These are phyloP conservation scores for Nasua narica DNA, from an alignment of 2,797 vertebrate species.

Conservation along the genomic window DNA sequence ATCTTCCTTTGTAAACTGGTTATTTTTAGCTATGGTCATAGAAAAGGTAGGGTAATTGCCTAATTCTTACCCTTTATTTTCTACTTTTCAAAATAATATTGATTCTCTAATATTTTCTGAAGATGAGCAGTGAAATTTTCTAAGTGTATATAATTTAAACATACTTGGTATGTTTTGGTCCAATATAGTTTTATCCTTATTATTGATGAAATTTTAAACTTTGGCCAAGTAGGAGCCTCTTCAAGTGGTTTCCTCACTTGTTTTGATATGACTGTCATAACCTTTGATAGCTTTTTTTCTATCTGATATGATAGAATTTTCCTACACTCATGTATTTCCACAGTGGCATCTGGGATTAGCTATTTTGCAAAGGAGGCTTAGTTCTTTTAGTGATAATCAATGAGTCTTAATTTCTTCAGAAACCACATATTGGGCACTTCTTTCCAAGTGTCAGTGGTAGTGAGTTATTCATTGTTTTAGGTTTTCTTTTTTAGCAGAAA, in stretches of 20 bases:
- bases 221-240: neutral
- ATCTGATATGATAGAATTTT: neutral
- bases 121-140: neutral
- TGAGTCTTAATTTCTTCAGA: conserved; percentile 16
- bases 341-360: neutral
- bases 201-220: conserved; percentile 7
- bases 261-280: neutral
- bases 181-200: neutral
- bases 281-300: conserved; percentile 13
- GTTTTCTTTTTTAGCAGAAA: neutral
- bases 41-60: neutral
- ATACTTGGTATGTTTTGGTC: conserved; percentile 4
- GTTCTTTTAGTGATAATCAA: neutral
- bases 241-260: neutral
- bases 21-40: neutral
- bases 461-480: conserved; percentile 3
- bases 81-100: conserved; percentile 22
- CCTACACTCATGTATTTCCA: neutral
- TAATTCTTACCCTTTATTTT: neutral
- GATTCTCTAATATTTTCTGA: neutral
- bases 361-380: neutral
- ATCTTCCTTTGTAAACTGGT: neutral
- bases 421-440: neutral
- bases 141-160: neutral
- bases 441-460: conserved; percentile 21